Percentiles rank a stretch among this genome's conserved stretches.
Evolutionary conservation across 2,797 vertebrate genomes (phyloP).

Genomic region (Spinus olivaceus): DNA sequence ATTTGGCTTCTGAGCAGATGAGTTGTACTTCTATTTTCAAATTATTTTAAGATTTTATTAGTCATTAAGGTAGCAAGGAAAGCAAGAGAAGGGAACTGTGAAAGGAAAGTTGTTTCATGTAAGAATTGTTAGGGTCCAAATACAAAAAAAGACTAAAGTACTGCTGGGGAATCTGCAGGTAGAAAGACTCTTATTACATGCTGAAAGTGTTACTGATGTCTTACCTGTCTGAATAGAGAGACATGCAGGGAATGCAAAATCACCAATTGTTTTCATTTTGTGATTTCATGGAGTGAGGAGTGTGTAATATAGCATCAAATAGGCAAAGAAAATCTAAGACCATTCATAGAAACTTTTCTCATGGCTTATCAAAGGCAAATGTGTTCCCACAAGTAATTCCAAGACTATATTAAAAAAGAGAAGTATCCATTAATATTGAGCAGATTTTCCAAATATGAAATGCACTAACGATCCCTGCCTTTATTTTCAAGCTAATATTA

Average conservation of each 20-base stretch:
- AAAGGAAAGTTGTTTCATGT: neutral
- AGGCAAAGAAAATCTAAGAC: neutral
- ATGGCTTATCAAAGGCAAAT: neutral
- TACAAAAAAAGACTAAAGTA: conserved; percentile 11
- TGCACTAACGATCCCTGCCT: neutral
- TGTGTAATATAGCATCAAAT: neutral
- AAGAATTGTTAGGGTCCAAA: conserved; percentile 1
- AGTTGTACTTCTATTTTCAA: conserved; percentile 16
- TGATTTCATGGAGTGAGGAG: neutral
- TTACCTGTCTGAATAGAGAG: neutral
- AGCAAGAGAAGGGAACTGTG: neutral
- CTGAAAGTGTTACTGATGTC: conserved; percentile 25
- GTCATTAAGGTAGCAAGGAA: neutral
- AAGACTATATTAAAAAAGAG: neutral
- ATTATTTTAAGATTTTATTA: conserved; percentile 53
- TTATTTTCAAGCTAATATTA: neutral
- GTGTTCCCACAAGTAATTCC: neutral
- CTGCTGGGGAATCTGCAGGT: neutral
- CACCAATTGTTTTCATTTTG: conserved; percentile 14
- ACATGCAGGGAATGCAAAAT: neutral
- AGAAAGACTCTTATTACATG: conserved; percentile 22
- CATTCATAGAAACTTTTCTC: neutral
- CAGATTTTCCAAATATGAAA: neutral
- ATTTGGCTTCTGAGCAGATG: conserved; percentile 25
- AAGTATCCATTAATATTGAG: neutral